These are phyloP conservation scores for Galerucella pusilla DNA, from an alignment of 2,888 invertebrate species.

Conservation along the genomic window DNA sequence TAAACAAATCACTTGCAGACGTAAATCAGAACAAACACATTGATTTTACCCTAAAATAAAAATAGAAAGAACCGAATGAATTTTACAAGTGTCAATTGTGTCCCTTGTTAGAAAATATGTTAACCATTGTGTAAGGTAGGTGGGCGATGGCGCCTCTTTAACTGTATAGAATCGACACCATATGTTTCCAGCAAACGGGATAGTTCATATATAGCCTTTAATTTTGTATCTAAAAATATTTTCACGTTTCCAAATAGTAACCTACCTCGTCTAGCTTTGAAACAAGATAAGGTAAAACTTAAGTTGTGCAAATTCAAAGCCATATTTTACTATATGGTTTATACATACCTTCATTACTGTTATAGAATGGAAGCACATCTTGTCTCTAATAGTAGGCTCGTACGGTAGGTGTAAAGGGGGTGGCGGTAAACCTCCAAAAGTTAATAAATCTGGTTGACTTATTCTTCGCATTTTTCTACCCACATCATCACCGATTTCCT, in stretches of 20 bases:
- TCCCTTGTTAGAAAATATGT: slow-evolving; percentile 11
- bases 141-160: slow-evolving; percentile 11
- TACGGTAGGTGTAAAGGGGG: slow-evolving; percentile 79
- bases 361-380: slow-evolving; percentile 94
- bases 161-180: neutral
- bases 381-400: slow-evolving; percentile 88
- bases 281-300: too few relatives aligned
- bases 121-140: slow-evolving; percentile 13
- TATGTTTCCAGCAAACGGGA: neutral
- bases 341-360: slow-evolving; percentile 86
- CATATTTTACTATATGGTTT: too few relatives aligned
- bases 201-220: neutral
- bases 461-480: slow-evolving; percentile 69
- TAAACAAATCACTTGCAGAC: neutral
- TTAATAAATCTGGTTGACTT: slow-evolving; percentile 69
- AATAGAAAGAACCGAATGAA: neutral
- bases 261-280: too few relatives aligned
- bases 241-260: too few relatives aligned
- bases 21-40: neutral
- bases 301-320: too few relatives aligned
- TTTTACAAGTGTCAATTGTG: neutral
- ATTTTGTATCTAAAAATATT: too few relatives aligned
- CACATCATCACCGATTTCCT: slow-evolving; percentile 72
- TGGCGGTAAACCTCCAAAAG: slow-evolving; percentile 73
- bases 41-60: neutral